Percentiles rank a stretch among this genome's conserved stretches.
phyloP scores from a whole-genome alignment of 2,113 vertebrate species.

The Stegastes partitus region DNA sequence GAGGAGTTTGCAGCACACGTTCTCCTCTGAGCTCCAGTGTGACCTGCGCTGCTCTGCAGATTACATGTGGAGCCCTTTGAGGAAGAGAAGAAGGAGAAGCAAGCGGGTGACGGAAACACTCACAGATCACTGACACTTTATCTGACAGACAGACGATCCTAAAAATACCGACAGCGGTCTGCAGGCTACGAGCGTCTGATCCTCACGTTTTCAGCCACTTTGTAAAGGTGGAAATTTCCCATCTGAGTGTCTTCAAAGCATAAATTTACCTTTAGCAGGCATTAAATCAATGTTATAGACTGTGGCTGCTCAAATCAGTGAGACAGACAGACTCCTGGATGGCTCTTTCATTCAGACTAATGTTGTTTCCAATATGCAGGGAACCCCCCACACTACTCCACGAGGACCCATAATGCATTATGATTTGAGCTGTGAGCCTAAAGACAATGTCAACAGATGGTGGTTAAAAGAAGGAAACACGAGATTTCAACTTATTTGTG shows the following conservation, averaged over 20 bases:
- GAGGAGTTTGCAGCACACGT: not conserved
- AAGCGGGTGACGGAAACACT: slow-evolving; percentile 26
- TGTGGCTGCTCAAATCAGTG: not conserved
- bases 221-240: not conserved
- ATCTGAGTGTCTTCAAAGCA: not conserved
- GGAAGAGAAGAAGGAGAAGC: not conserved
- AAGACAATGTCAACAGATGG: slow-evolving; percentile 47
- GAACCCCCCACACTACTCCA: slow-evolving; percentile 21
- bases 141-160: slow-evolving; percentile 12
- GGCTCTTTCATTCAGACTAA: slow-evolving; percentile 45
- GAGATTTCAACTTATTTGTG: not conserved
- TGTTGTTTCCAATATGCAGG: slow-evolving; percentile 21
- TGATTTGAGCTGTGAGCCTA: not conserved
- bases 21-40: not conserved
- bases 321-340: not conserved
- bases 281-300: slow-evolving; percentile 32
- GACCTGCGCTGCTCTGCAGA: slow-evolving; percentile 31
- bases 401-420: slow-evolving; percentile 15
- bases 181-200: not conserved
- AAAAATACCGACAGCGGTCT: slow-evolving; percentile 37
- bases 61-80: slow-evolving; percentile 15
- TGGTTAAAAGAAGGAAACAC: not conserved
- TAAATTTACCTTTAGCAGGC: slow-evolving; percentile 11
- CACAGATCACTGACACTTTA: slow-evolving; percentile 8
- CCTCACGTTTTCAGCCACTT: not conserved